Conservation (phyloP, 1,140 invertebrate species). For the Calliopsis andreniformis region DNA sequence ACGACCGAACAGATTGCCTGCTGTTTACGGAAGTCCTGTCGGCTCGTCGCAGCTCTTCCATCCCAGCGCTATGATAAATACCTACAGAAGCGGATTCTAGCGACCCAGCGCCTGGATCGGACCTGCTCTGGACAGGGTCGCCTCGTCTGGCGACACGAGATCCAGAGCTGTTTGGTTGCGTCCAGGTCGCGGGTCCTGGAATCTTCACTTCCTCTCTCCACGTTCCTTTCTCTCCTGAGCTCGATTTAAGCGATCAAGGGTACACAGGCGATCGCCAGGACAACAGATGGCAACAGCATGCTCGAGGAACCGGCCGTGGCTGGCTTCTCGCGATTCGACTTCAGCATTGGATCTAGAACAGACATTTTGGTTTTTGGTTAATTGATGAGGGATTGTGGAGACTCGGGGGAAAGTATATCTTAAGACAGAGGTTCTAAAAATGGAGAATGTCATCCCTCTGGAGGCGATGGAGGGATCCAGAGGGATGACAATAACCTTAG, state of each 20-base stretch:
- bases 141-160: constrained; percentile 4
- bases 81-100: constrained; percentile 25
- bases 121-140: constrained; percentile 25
- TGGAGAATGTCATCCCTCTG: no score
- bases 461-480: no score
- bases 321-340: constrained; percentile 48
- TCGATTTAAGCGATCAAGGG: constrained; percentile 64
- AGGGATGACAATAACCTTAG: no score
- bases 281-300: constrained; percentile 49
- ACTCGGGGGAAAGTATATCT: background rate
- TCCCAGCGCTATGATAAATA: constrained; percentile 21
- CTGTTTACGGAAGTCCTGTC: background rate
- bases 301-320: constrained; percentile 49
- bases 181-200: constrained; percentile 45
- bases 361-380: background rate
- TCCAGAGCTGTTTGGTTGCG: constrained; percentile 38
- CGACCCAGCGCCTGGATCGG: constrained; percentile 1
- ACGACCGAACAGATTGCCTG: background rate
- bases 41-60: background rate
- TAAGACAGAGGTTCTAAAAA: no score
- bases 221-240: no score
- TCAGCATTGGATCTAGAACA: constrained; percentile 64
- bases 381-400: constrained; percentile 2
- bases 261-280: constrained; percentile 54
- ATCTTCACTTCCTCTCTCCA: constrained; percentile 4